phyloP scores from a whole-genome alignment of 2,113 vertebrate genomes.

The Apistogramma diplotaenia region DNA sequence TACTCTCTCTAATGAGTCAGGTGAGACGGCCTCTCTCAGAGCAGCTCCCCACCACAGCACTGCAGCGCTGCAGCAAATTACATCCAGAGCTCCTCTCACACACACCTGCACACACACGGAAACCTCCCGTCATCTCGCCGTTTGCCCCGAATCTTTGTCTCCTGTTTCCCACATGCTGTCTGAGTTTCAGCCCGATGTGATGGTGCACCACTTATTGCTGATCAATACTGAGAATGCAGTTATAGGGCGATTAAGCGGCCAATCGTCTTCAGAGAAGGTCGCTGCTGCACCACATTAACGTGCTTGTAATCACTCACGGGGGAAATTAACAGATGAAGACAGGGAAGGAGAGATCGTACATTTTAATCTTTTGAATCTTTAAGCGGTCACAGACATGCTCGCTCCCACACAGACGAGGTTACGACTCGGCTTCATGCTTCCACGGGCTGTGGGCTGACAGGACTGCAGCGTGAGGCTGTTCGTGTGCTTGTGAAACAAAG shows the following conservation, averaged over 20 bases:
- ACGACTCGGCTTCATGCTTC: background rate
- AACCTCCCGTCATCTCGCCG: background rate
- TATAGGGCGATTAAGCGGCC: constrained; percentile 29
- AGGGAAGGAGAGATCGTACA: background rate
- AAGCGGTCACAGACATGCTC: background rate
- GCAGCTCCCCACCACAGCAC: constrained; percentile 18
- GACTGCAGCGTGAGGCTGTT: background rate
- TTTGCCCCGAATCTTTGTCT: background rate
- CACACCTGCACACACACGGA: background rate
- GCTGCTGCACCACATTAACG: constrained; percentile 28
- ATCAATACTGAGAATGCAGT: constrained; percentile 44
- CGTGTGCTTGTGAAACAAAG: background rate
- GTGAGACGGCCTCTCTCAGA: constrained; percentile 51
- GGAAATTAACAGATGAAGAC: constrained; percentile 43
- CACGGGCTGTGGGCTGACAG: background rate
- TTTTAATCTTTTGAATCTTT: background rate
- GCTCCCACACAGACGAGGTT: background rate
- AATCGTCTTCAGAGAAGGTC: constrained; percentile 16
- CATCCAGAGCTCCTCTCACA: constrained; percentile 12
- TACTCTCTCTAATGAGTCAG: constrained; percentile 61
- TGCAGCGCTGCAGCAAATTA: constrained; percentile 57
- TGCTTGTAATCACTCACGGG: constrained; percentile 34
- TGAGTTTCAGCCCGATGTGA: background rate
- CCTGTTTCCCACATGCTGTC: background rate
- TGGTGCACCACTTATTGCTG: background rate